These are phyloP conservation scores for Diploptera punctata DNA, from an alignment of 2,888 invertebrate genomes.

Conservation along the genomic window DNA sequence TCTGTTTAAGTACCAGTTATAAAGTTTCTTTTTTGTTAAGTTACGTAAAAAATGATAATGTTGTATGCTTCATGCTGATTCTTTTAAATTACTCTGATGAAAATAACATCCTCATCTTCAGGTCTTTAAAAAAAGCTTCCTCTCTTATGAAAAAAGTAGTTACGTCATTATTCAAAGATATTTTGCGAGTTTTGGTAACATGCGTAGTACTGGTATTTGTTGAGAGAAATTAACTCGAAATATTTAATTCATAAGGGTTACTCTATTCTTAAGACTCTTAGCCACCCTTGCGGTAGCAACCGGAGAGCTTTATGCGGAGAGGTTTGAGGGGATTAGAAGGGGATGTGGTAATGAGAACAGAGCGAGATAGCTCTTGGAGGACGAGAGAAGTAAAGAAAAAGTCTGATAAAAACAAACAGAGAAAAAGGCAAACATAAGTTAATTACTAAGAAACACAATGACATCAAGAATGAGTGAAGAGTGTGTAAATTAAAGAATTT, in stretches of 20 bases:
- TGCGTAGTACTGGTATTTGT: no score
- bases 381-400: neutral
- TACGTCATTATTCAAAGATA: no score
- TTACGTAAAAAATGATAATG: no score
- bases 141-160: no score
- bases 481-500: constrained; percentile 23
- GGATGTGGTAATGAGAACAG: constrained; percentile 15
- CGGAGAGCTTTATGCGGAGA: neutral
- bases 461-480: neutral
- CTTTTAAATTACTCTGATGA: no score
- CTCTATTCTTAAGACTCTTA: neutral
- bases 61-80: no score
- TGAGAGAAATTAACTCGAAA: neutral
- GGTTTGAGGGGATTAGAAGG: constrained; percentile 9
- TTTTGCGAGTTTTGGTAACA: no score
- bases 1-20: no score
- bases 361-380: constrained; percentile 6
- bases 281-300: neutral
- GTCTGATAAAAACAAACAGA: constrained; percentile 1
- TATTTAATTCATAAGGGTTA: neutral
- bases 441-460: constrained; percentile 20
- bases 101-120: no score
- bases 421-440: constrained; percentile 7
- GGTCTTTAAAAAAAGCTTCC: no score
- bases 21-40: no score